These are phyloP conservation scores for Zophobas atratus DNA, from an alignment of 1,140 invertebrate species.

Conservation along the genomic window DNA sequence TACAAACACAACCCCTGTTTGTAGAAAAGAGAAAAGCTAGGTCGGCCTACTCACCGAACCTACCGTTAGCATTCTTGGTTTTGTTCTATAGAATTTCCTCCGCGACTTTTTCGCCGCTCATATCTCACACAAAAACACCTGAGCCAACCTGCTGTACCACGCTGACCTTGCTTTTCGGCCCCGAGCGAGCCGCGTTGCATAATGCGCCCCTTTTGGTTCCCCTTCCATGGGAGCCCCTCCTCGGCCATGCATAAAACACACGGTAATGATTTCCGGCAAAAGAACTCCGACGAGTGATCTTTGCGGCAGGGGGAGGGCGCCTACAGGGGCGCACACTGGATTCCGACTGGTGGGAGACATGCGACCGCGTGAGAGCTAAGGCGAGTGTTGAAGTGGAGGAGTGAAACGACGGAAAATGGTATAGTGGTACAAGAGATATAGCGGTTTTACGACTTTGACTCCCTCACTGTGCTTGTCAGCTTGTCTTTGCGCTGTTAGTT, in stretches of 20 bases:
- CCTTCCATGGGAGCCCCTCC: constrained; percentile 45
- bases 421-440: too few species aligned
- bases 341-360: too few species aligned
- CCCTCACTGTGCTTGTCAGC: too few species aligned
- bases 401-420: too few species aligned
- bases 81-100: background rate
- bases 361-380: too few species aligned
- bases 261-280: constrained; percentile 57
- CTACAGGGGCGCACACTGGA: background rate
- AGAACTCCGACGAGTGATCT: constrained; percentile 49
- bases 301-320: background rate
- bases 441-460: too few species aligned
- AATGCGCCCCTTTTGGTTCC: constrained; percentile 53
- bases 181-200: constrained; percentile 52
- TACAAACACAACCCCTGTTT: constrained; percentile 12
- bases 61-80: constrained; percentile 10
- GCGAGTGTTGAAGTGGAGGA: too few species aligned
- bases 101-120: constrained; percentile 4
- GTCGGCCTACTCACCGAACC: background rate
- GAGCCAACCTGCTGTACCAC: constrained; percentile 50
- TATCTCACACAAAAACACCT: constrained; percentile 38
- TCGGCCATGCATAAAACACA: constrained; percentile 54
- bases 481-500: too few species aligned
- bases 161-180: constrained; percentile 57
- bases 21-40: constrained; percentile 15